Evolutionary conservation across 2,888 invertebrate genomes (phyloP).

Genomic region (Conistra vaccinii): DNA sequence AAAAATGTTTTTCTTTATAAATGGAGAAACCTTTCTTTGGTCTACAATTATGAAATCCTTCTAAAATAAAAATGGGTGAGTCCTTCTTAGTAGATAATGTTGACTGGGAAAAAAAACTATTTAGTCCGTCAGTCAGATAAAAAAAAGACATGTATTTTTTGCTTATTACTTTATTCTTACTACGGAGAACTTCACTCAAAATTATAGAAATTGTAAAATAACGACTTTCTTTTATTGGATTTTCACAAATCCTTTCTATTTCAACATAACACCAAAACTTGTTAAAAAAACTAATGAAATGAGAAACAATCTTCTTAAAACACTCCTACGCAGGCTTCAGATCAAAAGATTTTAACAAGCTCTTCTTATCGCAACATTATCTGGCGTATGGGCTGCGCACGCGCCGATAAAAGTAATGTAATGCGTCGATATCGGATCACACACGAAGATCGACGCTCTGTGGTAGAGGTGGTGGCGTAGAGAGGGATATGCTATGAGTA

Average conservation of each 20-base stretch:
- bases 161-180: too few species aligned
- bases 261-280: not conserved
- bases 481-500: conserved; percentile 21
- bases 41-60: not conserved
- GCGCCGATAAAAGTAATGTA: conserved; percentile 68
- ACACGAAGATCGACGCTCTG: conserved; percentile 60
- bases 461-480: conserved; percentile 5
- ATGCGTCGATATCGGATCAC: conserved; percentile 67
- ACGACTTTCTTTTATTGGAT: not conserved
- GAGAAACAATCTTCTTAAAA: conserved; percentile 35
- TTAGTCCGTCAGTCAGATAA: too few species aligned
- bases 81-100: too few species aligned
- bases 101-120: too few species aligned
- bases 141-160: too few species aligned
- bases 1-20: not conserved
- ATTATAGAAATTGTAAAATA: not conserved
- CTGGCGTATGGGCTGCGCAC: conserved; percentile 62
- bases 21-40: not conserved
- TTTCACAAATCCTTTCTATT: not conserved
- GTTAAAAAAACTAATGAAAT: conserved; percentile 11
- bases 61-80: too few species aligned
- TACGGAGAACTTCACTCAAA: not conserved
- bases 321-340: conserved; percentile 57
- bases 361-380: conserved; percentile 62
- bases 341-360: conserved; percentile 67